A percentile compares a stretch with the other conserved stretches of the same genome.
Evolutionary conservation across 2,113 vertebrate genomes (phyloP).

Genomic region (Toxotes jaculatrix): DNA sequence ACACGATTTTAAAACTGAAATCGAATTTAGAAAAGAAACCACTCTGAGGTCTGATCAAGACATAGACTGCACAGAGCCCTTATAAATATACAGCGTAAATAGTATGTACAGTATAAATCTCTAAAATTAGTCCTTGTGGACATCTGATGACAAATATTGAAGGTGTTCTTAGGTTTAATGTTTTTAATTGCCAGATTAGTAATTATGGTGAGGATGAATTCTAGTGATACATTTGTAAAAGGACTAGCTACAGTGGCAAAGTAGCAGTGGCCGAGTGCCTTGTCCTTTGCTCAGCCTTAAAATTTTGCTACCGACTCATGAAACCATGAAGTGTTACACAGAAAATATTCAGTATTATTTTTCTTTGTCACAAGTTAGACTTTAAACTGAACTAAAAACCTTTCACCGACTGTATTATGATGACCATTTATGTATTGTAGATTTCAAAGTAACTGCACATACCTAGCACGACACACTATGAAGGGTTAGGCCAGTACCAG

Average conservation of each 20-base stretch:
- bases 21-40: slow-evolving; percentile 2
- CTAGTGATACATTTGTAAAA: slow-evolving; percentile 28
- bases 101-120: slow-evolving; percentile 12
- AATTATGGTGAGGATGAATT: slow-evolving; percentile 33
- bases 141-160: slow-evolving; percentile 48
- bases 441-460: slow-evolving; percentile 57
- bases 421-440: slow-evolving; percentile 60
- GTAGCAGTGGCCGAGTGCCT: slow-evolving; percentile 30
- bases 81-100: slow-evolving; percentile 18
- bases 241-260: slow-evolving; percentile 16
- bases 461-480: slow-evolving; percentile 52
- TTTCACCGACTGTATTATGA: slow-evolving; percentile 49
- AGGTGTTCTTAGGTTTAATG: slow-evolving; percentile 54
- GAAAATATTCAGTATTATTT: slow-evolving; percentile 63
- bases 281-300: slow-evolving; percentile 37
- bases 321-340: slow-evolving; percentile 54
- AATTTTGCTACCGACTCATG: slow-evolving; percentile 19
- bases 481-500: slow-evolving; percentile 71
- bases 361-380: slow-evolving; percentile 51
- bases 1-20: neutral
- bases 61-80: neutral
- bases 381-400: slow-evolving; percentile 59
- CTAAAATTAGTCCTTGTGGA: slow-evolving; percentile 11
- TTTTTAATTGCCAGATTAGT: slow-evolving; percentile 38
- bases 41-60: neutral